Percentiles rank a stretch among this genome's conserved stretches.
Evolutionary conservation across 1,140 invertebrate genomes (phyloP).

Genomic region (Bombus turneri): DNA sequence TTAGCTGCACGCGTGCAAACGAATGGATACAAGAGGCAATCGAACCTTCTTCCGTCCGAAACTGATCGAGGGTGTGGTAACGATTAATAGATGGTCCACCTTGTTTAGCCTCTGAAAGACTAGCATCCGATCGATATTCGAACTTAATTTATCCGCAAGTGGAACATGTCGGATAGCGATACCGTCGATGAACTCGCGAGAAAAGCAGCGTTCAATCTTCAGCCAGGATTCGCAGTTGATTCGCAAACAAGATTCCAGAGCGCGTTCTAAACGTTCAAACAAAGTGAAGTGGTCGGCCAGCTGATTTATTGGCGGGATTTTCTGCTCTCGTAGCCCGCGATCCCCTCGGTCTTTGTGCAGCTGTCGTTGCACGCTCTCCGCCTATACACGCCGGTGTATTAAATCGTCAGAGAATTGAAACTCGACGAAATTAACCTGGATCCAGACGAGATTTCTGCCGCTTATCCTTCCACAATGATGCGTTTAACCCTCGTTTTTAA

Average conservation of each 20-base stretch:
- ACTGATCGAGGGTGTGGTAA: neutral
- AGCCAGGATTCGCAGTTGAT: conserved; percentile 34
- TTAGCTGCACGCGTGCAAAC: neutral
- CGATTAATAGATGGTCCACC: neutral
- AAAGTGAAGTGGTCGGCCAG: conserved; percentile 41
- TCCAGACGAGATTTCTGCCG: neutral
- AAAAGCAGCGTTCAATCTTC: conserved; percentile 35
- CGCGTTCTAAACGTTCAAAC: conserved; percentile 42
- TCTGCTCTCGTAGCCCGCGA: neutral
- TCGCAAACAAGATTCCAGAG: conserved; percentile 48
- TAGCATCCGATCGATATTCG: neutral
- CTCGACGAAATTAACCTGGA: conserved; percentile 8
- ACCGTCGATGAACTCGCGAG: conserved; percentile 12
- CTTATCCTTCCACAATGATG: neutral
- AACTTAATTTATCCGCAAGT: conserved; percentile 27
- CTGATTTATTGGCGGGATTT: conserved; percentile 43
- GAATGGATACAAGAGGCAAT: neutral
- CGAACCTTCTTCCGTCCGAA: neutral
- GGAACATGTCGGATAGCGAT: conserved; percentile 19
- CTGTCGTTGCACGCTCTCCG: neutral
- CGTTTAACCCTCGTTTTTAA: neutral
- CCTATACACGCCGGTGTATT: neutral
- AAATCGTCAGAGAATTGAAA: conserved; percentile 27
- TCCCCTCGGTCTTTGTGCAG: neutral
- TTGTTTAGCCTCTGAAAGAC: neutral